Base-by-base conservation (phyloP, 2,888 invertebrate genomes). In the Leucoma salicis region DNA sequence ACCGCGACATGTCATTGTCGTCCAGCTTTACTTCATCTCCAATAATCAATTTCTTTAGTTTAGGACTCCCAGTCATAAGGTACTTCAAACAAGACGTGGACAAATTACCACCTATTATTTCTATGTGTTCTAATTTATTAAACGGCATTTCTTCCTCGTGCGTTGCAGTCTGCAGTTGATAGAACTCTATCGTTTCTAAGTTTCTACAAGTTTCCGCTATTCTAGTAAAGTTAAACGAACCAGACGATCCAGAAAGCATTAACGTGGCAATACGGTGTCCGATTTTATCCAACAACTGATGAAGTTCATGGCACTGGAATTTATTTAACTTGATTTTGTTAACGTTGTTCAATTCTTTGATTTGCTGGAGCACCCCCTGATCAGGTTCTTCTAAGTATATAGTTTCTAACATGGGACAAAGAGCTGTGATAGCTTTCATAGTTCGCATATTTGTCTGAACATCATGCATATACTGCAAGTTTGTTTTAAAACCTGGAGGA, bases 1-100 rank as follows among this genome's bases (percentile, higher is more conserved):
- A 92, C 92, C 92, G 87, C 27, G 90, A 79, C 66, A 94, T 90
- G 70, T 94, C 94, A 42, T 92, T 92, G 67, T 94, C 94, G 40
- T 91, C 92, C 62, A 94, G 82, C 47, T 91, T 91, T 10, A 94
- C 88, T 56, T 91, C 91, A 63, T 94, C 93, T 0, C 93, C 93
- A 1, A 94, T 92, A 27, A 93, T 84, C 21, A 94, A 76, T 56
- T 92, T 92, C 57, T 91, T 90, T 6, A 93, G 80, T 31, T 88
- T 91, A 3, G 92, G 92, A 48, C 91, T 85, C 39, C 91, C 89
- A 35, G 91, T 92, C 73, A 94, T 90, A 14, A 94, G 73, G 55
- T 91, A 91, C 64, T 91, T 93, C 4, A 94, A 77, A 45, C 91
- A 89, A 0, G 86, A 82, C 42, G 90, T 78, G 10, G 90, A 88